Conservation (phyloP, 2,888 invertebrate genomes). For the Amblyteles armatorius region DNA sequence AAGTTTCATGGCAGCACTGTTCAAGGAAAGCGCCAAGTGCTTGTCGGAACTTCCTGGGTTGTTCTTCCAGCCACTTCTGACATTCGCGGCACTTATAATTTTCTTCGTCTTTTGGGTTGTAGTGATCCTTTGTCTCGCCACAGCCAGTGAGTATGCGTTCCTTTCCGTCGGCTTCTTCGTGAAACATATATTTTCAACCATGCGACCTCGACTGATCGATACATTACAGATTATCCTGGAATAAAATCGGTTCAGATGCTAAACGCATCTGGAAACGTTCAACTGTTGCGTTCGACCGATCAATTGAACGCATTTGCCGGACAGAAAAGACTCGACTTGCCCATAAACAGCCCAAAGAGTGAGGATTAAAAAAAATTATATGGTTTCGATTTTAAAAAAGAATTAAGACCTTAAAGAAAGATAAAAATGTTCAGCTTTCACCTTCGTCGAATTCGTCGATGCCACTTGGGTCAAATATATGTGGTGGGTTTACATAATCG, state of each 20-base stretch:
- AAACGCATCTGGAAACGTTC: constrained; percentile 67
- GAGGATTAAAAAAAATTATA: constrained; percentile 56
- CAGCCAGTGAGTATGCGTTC: constrained; percentile 89
- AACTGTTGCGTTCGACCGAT: constrained; percentile 73
- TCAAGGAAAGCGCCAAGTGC: constrained; percentile 96
- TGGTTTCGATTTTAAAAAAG: not conserved
- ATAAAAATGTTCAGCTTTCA: constrained; percentile 85
- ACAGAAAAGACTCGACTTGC: constrained; percentile 74
- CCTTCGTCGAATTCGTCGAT: constrained; percentile 90
- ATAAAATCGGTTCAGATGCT: constrained; percentile 77
- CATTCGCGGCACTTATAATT: constrained; percentile 91
- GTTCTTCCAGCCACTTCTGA: constrained; percentile 93
- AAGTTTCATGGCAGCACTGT: constrained; percentile 92
- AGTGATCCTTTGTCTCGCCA: constrained; percentile 94
- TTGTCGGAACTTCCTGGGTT: constrained; percentile 93
- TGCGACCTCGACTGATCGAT: not conserved
- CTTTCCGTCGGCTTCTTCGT: not conserved
- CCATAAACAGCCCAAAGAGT: constrained; percentile 80
- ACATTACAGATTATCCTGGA: constrained; percentile 82
- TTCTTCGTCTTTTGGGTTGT: constrained; percentile 95
- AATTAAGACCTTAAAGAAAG: not conserved
- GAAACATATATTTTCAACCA: not conserved
- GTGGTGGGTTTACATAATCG: constrained; percentile 95
- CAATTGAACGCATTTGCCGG: constrained; percentile 71
- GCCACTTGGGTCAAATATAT: constrained; percentile 94